Conservation (phyloP, 2,797 vertebrate species). For the Peromyscus melanophrys region DNA sequence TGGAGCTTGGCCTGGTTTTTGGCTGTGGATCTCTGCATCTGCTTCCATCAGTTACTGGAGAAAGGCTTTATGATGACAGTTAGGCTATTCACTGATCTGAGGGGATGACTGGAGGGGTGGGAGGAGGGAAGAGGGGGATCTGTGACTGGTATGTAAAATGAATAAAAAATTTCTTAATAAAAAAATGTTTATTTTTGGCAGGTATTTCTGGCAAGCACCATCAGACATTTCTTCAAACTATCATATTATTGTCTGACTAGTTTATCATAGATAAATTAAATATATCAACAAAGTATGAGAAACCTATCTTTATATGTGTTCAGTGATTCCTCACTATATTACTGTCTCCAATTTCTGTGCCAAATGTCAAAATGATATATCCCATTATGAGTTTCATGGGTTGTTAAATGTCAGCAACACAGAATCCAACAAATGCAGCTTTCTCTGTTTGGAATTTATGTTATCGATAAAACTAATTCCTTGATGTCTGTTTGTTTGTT, state of each 20-base stretch:
- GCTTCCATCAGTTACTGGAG: too few species aligned
- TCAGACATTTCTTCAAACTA: conserved; percentile 17
- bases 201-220: conserved; percentile 11
- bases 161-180: too few species aligned
- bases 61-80: too few species aligned
- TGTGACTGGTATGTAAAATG: too few species aligned
- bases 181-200: not conserved
- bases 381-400: not conserved
- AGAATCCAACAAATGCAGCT: not conserved
- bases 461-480: not conserved
- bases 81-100: too few species aligned
- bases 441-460: not conserved
- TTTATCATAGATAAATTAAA: not conserved
- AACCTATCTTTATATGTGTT: not conserved
- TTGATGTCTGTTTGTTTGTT: not conserved
- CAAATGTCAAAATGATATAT: not conserved
- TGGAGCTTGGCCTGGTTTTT: too few species aligned
- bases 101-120: too few species aligned
- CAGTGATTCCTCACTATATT: not conserved
- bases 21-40: too few species aligned
- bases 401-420: not conserved
- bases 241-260: not conserved
- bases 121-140: too few species aligned
- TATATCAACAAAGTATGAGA: not conserved
- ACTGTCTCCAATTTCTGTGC: not conserved